phyloP scores from a whole-genome alignment of 2,113 vertebrate species.

The western clawed frog (Xenopus tropicalis) region UCB_Xtro_10.0 CM004444.2:89393001-89393500 shows the following conservation, averaged over 20 bases:
- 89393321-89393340: background rate
- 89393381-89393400: background rate
- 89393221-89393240: constrained; percentile 14
- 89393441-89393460: background rate
- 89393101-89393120: constrained; percentile 34
- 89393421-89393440: background rate
- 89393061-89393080: constrained; percentile 40
- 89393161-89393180: constrained; percentile 13
- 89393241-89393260: background rate
- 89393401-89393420: background rate
- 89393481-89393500: too few species aligned
- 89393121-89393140: constrained; percentile 42
- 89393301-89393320: background rate
- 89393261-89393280: background rate
- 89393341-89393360: background rate
- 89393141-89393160: constrained; percentile 14
- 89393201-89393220: constrained; percentile 14
- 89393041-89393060: constrained; percentile 45
- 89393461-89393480: too few species aligned
- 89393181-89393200: constrained; percentile 22
- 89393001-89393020: constrained; percentile 34
- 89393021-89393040: constrained; percentile 38
- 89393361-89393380: background rate
- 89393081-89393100: constrained; percentile 24
- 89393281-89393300: background rate